A percentile compares a stretch with the other conserved stretches of the same genome.
Conservation (phyloP, 2,113 vertebrate species). For the Muntiacus reevesi region DNA sequence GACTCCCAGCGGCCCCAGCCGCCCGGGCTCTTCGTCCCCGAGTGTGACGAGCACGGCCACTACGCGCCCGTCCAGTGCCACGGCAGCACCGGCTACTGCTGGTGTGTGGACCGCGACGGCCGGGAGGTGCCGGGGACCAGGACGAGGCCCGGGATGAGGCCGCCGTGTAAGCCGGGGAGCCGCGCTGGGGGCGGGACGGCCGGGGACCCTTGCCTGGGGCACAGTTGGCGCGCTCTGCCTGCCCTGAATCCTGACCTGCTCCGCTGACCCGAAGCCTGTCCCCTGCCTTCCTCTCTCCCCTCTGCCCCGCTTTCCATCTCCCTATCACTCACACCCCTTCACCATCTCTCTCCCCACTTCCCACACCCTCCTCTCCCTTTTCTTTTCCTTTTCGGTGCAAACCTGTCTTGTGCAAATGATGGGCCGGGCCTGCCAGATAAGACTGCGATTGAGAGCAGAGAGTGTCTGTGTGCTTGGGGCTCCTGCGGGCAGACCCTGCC, state of each 20-base stretch:
- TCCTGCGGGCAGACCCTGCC: rapidly evolving
- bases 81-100: constrained; percentile 86
- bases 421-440: rapidly evolving
- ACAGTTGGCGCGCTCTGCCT: rapidly evolving
- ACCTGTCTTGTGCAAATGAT: background rate
- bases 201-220: background rate
- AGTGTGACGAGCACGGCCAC: constrained; percentile 88
- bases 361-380: background rate
- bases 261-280: rapidly evolving
- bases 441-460: background rate
- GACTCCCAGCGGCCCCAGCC: constrained; percentile 71
- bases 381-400: background rate
- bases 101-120: constrained; percentile 92
- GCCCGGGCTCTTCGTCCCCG: constrained; percentile 83
- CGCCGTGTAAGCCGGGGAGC: constrained; percentile 87
- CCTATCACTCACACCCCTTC: rapidly evolving
- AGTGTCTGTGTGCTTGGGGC: background rate
- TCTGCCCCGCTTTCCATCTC: background rate
- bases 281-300: background rate
- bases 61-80: constrained; percentile 92
- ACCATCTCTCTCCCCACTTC: background rate
- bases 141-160: constrained; percentile 80
- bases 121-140: constrained; percentile 89
- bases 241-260: background rate
- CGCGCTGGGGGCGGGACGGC: rapidly evolving